Evolutionary conservation across 37 sponge, comb jelly and placozoan species (phyloP), one percentile per base, ranked within the genome.

Genomic region (Theonella swinhoei): DNA sequence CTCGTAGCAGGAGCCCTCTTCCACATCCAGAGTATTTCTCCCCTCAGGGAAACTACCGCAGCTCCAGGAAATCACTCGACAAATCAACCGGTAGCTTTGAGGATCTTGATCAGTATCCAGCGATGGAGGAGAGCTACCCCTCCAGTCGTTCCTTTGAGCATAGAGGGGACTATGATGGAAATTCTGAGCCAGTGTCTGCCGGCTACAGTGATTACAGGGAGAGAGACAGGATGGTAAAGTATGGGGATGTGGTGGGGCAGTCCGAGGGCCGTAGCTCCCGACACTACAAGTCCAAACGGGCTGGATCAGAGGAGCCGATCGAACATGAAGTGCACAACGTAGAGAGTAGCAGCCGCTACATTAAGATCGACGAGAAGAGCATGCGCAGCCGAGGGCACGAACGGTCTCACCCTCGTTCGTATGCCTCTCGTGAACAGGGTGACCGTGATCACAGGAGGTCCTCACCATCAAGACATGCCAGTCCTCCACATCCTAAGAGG

Each of bases 61-160:
- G 54, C 54, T 47, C 54, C 54, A 47, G 54, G 54, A 47, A 47
- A 47, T 17, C 54, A 47, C 54, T 47, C 11, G 54, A 14, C 14
- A 47, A 47, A 47, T 17, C 11, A 47, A 71, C 35, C 4, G 72
- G 72, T 0, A 26, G 54, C 61, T 54, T 20, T 30, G 63, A 76
- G 36, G 30, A 76, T 32, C 29, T 54, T 32, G 77, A 76, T 61
- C 77, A 76, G 36, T 76, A 76, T 17, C 54, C 77, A 24, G 77
- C 36, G 34, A 22, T 61, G 26, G 61, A 58, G 36, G 77, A 76
- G 1, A 36, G 0, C 4, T 33, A 39, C 34, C 36, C 23, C 36
- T 71, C 39, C 72, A 38, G 8, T 24, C 67, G 72, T 37, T 11
- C 72, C 34, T 26, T 2, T 11, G 39, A 36, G 34, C 36, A 8